Evolutionary conservation across 2,888 invertebrate genomes (phyloP).

Genomic region (Acheta domesticus): DNA sequence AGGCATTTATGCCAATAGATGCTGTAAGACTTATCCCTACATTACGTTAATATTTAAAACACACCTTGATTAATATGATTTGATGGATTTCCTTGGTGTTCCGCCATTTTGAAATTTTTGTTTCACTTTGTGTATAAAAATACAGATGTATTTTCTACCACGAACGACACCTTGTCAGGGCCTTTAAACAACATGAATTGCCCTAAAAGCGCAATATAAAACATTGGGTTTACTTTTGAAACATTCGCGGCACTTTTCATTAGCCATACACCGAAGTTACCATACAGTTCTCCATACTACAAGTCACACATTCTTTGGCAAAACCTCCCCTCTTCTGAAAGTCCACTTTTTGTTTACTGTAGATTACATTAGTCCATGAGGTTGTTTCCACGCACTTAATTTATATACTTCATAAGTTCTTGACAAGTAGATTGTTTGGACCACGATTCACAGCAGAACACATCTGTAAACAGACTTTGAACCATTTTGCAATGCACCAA

Average conservation of each 20-base stretch:
- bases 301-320: too few relatives aligned
- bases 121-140: conserved; percentile 29
- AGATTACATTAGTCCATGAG: too few relatives aligned
- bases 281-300: too few relatives aligned
- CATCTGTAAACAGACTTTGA: too few relatives aligned
- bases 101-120: conserved; percentile 58
- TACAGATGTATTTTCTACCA: neutral
- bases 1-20: neutral
- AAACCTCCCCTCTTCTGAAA: too few relatives aligned
- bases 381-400: too few relatives aligned
- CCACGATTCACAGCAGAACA: too few relatives aligned
- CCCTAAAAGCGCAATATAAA: conserved; percentile 24
- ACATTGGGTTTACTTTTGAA: conserved; percentile 29
- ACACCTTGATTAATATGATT: conserved; percentile 55
- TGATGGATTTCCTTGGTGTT: conserved; percentile 67
- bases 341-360: too few relatives aligned
- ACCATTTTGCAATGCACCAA: too few relatives aligned
- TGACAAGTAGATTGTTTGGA: too few relatives aligned
- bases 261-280: neutral
- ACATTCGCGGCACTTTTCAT: conserved; percentile 5
- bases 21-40: neutral
- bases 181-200: conserved; percentile 26
- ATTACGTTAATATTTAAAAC: conserved; percentile 26
- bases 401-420: too few relatives aligned
- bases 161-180: conserved; percentile 25